Percentiles rank a stretch among this genome's conserved stretches.
These are phyloP conservation scores for Bathybates hornii DNA, from an alignment of 2,113 vertebrate genomes.

Conservation along the genomic window DNA sequence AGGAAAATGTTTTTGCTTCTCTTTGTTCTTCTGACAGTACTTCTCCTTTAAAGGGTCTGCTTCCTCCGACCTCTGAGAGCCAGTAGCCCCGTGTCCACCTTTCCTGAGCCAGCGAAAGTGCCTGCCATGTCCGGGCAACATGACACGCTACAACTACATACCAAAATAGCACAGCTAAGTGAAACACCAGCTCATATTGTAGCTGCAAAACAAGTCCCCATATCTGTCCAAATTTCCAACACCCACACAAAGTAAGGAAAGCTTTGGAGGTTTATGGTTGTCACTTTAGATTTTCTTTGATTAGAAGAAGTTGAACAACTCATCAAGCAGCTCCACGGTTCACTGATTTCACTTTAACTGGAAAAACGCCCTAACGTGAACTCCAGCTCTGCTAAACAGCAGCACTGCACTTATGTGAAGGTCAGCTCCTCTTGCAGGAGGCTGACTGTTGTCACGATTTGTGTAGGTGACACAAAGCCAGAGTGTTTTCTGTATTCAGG, in stretches of 20 bases:
- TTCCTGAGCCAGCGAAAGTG: conserved; percentile 20
- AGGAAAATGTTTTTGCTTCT: neutral
- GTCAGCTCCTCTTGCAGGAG: conserved; percentile 11
- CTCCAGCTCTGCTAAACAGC: neutral
- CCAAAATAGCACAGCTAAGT: conserved; percentile 29
- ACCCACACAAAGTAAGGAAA: neutral
- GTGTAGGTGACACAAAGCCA: neutral
- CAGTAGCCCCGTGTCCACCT: conserved; percentile 3
- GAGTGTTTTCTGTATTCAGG: neutral
- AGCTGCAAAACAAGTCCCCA: neutral
- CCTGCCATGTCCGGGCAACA: conserved; percentile 23
- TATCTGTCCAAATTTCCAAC: neutral
- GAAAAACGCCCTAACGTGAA: neutral
- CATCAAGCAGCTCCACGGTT: neutral
- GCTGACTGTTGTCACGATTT: neutral
- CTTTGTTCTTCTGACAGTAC: neutral
- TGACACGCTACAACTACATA: conserved; percentile 40
- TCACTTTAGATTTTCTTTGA: neutral
- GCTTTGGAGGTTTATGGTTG: neutral
- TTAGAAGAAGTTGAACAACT: neutral
- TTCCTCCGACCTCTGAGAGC: conserved; percentile 26
- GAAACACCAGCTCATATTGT: conserved; percentile 15
- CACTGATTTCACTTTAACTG: neutral
- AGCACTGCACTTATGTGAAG: conserved; percentile 19
- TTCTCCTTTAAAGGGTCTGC: conserved; percentile 26